A percentile compares a stretch with the other conserved stretches of the same genome.
Evolutionary conservation across 2,888 invertebrate genomes (phyloP).

Genomic region (Lamellibrachia satsuma): DNA sequence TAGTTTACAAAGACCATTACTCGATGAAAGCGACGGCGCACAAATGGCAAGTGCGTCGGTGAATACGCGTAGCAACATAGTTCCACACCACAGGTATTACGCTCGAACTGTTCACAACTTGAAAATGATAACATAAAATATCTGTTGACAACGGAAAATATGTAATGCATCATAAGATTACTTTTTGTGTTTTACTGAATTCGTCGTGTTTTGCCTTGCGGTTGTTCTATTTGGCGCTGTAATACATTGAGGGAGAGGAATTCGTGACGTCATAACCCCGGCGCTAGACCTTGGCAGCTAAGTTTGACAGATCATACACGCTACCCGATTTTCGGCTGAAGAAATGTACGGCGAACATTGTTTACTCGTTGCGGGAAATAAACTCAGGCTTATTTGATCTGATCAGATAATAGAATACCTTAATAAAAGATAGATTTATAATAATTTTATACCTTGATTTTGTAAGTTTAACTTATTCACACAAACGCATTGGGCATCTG

Average conservation of each 20-base stretch:
- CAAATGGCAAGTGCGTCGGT: neutral
- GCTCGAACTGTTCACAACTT: neutral
- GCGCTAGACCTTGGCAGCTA: neutral
- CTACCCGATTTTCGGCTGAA: neutral
- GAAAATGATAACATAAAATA: neutral
- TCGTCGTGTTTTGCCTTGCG: neutral
- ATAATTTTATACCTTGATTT: neutral
- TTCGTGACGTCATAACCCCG: neutral
- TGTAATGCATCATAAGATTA: neutral
- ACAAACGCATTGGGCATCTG: too few species aligned
- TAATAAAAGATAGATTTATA: neutral
- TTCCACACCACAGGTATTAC: neutral
- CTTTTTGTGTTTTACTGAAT: neutral
- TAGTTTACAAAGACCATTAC: conserved; percentile 17
- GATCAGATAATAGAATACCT: neutral
- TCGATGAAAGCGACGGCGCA: conserved; percentile 8
- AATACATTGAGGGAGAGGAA: neutral
- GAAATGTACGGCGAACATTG: neutral
- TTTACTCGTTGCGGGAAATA: neutral
- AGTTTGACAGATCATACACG: conserved; percentile 6
- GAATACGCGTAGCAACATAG: neutral
- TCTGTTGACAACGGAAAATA: neutral
- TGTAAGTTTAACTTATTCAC: too few species aligned
- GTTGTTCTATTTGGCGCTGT: neutral
- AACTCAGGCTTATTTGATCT: conserved; percentile 1